Conservation (phyloP, 2,888 invertebrate genomes). For the Nephrotoma flavescens region DNA sequence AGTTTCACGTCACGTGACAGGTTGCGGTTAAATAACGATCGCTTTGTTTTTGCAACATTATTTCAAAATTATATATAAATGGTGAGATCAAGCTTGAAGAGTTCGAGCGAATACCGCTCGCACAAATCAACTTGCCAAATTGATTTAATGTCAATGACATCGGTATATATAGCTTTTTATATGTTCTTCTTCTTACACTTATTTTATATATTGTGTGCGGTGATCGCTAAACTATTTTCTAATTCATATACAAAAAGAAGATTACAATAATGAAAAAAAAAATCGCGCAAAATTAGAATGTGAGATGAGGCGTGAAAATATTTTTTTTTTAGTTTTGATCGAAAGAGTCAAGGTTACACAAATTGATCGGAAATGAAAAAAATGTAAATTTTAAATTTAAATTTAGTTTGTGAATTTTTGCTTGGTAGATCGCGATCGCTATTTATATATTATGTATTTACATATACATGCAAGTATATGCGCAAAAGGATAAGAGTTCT, state of each 20-base stretch:
- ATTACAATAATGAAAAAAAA: background rate
- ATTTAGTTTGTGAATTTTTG: background rate
- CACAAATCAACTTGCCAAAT: background rate
- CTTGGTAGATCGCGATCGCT: background rate
- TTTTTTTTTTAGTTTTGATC: background rate
- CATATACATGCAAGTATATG: background rate
- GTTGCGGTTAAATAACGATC: background rate
- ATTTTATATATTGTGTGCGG: background rate
- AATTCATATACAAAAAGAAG: background rate
- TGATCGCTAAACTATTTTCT: background rate
- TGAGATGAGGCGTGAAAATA: background rate
- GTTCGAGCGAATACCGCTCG: background rate
- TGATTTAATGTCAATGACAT: background rate
- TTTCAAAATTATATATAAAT: too few species aligned
- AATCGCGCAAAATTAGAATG: background rate
- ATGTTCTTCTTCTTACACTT: background rate
- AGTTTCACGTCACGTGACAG: background rate
- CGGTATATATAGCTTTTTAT: background rate
- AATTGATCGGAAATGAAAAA: background rate
- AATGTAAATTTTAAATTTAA: background rate
- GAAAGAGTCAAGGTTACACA: background rate
- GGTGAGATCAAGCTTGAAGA: too few species aligned
- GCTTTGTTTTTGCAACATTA: too few species aligned
- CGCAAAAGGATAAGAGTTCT: background rate
- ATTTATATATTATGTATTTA: background rate